phyloP scores from a whole-genome alignment of 2,888 invertebrate species.

The Lissocephala sabroskyi region DNA sequence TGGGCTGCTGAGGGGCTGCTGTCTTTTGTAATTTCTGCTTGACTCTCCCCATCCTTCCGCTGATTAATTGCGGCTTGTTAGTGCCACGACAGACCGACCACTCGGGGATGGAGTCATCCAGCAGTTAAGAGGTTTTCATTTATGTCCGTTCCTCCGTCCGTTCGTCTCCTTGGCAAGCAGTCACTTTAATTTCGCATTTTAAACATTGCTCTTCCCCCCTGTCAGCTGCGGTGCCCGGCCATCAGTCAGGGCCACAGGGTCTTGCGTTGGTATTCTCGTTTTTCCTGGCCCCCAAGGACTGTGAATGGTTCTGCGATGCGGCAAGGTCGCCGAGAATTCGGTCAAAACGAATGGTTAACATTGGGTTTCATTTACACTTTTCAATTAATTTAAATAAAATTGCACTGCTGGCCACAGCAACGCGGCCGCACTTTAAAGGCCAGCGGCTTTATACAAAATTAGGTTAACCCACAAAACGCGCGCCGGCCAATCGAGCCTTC shows the following conservation, averaged over 20 bases:
- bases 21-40: not conserved
- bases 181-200: slow-evolving; percentile 13
- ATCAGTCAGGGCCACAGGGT: slow-evolving; percentile 4
- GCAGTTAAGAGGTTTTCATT: slow-evolving; percentile 23
- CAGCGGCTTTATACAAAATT: slow-evolving; percentile 1
- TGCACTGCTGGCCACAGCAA: not conserved
- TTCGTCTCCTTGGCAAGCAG: slow-evolving; percentile 13
- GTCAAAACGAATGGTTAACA: not conserved
- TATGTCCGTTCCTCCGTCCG: slow-evolving; percentile 12
- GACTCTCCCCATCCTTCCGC: slow-evolving; percentile 23
- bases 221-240: not conserved
- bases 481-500: not conserved
- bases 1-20: no score
- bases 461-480: not conserved
- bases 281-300: no score
- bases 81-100: slow-evolving; percentile 39
- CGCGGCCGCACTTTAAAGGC: not conserved
- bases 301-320: no score
- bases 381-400: slow-evolving; percentile 4
- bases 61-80: slow-evolving; percentile 55
- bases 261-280: not conserved
- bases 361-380: not conserved
- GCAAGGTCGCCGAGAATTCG: not conserved
- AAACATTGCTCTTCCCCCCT: not conserved
- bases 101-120: slow-evolving; percentile 31